A percentile compares a stretch with the other conserved stretches of the same genome.
phyloP scores from a whole-genome alignment of 2,113 vertebrate genomes.

The Petromus typicus region DNA sequence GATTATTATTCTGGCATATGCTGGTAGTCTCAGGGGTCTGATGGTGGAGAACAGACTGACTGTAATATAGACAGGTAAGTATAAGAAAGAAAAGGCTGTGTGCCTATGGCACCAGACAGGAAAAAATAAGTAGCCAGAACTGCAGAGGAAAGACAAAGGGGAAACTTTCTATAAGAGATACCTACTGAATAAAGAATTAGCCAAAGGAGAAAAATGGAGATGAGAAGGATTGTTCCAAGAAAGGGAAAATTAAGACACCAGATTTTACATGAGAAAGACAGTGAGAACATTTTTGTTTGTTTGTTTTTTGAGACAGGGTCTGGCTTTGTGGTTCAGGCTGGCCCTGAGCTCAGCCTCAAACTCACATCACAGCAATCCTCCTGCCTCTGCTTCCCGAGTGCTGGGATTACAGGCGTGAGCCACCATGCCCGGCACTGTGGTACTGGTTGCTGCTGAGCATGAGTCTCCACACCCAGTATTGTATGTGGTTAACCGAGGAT shows the following conservation, averaged over 20 bases:
- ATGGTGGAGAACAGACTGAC: slow-evolving; percentile 34
- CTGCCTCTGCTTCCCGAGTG: too few species aligned
- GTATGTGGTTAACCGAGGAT: too few species aligned
- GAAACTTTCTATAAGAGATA: neutral
- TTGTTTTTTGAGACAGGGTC: too few species aligned
- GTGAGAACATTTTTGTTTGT: too few species aligned
- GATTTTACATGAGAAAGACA: neutral
- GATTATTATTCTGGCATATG: slow-evolving; percentile 39
- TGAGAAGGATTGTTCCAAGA: slow-evolving; percentile 10
- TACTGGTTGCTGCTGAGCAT: too few species aligned
- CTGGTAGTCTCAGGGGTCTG: neutral
- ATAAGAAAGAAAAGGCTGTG: neutral
- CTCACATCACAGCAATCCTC: too few species aligned
- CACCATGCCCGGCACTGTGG: too few species aligned
- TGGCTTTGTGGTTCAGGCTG: too few species aligned
- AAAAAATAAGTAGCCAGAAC: neutral
- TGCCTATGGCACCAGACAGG: neutral
- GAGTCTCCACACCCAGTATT: too few species aligned
- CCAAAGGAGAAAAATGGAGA: neutral
- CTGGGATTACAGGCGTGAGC: too few species aligned
- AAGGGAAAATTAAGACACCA: slow-evolving; percentile 27
- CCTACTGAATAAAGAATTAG: neutral
- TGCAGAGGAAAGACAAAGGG: neutral
- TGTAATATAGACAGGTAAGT: neutral
- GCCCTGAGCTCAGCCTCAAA: too few species aligned